These are phyloP conservation scores for Nymphalis c-album DNA, from an alignment of 2,888 invertebrate genomes.

Conservation along the genomic window DNA sequence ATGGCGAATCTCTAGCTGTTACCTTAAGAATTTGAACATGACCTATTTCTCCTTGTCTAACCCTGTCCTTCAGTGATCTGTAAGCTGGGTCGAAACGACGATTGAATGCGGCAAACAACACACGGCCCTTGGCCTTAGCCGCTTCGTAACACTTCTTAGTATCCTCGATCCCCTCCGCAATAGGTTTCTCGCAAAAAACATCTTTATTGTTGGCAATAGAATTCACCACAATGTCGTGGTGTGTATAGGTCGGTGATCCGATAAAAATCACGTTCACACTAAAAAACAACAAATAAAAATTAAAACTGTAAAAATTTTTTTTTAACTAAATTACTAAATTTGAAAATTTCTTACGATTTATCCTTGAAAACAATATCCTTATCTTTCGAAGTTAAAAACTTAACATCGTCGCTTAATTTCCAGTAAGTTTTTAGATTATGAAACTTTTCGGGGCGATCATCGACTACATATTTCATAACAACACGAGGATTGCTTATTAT, in stretches of 20 bases:
- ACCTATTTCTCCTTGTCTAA: constrained; percentile 82
- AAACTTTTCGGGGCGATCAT: constrained; percentile 73
- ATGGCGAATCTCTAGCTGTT: constrained; percentile 84
- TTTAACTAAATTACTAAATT: neutral
- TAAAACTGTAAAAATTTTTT: neutral
- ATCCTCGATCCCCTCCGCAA: constrained; percentile 79
- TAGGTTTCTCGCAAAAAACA: constrained; percentile 87
- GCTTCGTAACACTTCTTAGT: constrained; percentile 81
- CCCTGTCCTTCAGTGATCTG: constrained; percentile 69
- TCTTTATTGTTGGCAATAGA: constrained; percentile 81
- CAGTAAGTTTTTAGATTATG: constrained; percentile 72
- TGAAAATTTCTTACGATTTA: constrained; percentile 62
- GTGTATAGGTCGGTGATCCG: constrained; percentile 82
- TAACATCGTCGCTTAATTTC: constrained; percentile 68
- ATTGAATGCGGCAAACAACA: constrained; percentile 84
- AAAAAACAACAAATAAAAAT: constrained; percentile 12
- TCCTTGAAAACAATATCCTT: constrained; percentile 76
- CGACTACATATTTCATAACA: constrained; percentile 80
- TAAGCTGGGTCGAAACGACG: constrained; percentile 85
- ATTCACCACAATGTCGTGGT: constrained; percentile 78
- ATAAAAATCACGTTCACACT: constrained; percentile 80
- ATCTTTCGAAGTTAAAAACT: constrained; percentile 74
- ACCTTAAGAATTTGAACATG: constrained; percentile 84
- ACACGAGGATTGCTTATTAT: constrained; percentile 73
- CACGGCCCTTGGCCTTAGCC: constrained; percentile 77